A percentile compares a stretch with the other conserved stretches of the same genome.
phyloP scores from a whole-genome alignment of 2,888 invertebrate genomes.

The Polymixis flavicincta region DNA sequence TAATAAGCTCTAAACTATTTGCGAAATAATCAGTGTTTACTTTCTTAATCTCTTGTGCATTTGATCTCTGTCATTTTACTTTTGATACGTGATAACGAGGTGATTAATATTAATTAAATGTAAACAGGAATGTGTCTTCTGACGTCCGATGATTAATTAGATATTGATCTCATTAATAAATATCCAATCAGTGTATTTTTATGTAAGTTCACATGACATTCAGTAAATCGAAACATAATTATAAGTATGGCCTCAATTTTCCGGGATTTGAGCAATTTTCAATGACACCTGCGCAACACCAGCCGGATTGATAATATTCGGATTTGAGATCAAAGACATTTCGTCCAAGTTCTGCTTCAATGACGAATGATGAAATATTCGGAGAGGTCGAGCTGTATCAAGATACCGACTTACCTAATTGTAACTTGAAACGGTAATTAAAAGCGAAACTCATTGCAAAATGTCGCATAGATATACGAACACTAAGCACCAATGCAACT shows the following conservation, averaged over 20 bases:
- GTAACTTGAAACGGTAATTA: constrained; percentile 64
- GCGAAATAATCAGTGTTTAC: constrained; percentile 30
- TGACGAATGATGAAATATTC: constrained; percentile 75
- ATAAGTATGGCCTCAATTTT: not conserved
- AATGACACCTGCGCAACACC: constrained; percentile 26
- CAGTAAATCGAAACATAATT: not conserved
- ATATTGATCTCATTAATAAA: constrained; percentile 4
- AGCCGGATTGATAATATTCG: constrained; percentile 16
- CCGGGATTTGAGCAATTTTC: constrained; percentile 7
- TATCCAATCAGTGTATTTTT: not conserved
- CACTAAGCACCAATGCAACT: constrained; percentile 32
- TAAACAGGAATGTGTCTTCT: constrained; percentile 17
- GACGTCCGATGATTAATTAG: constrained; percentile 26
- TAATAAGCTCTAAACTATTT: constrained; percentile 11
- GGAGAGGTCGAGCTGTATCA: constrained; percentile 65
- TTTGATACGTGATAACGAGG: constrained; percentile 41
- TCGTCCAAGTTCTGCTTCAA: constrained; percentile 65
- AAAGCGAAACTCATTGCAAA: constrained; percentile 54
- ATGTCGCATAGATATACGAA: constrained; percentile 50
- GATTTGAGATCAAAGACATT: constrained; percentile 48
- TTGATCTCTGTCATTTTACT: constrained; percentile 41
- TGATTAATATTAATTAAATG: constrained; percentile 39
- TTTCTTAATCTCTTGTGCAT: constrained; percentile 38
- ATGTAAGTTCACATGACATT: not conserved
- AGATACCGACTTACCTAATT: constrained; percentile 65